Percentiles rank a stretch among this genome's conserved stretches.
phyloP scores from a whole-genome alignment of 2,113 vertebrate species.

The Mirounga angustirostris region DNA sequence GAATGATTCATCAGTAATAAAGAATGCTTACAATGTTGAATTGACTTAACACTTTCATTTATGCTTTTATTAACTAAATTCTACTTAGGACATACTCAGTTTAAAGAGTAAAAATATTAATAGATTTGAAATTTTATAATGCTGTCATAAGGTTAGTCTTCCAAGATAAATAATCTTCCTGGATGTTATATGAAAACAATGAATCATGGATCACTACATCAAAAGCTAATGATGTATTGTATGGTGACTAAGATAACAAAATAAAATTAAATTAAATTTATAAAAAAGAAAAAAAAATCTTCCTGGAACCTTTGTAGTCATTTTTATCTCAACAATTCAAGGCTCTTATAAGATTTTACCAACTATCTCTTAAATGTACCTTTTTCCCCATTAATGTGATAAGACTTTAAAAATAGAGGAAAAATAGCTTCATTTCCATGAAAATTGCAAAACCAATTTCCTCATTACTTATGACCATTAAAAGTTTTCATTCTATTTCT shows the following conservation, averaged over 20 bases:
- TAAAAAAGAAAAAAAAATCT: neutral
- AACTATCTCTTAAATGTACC: neutral
- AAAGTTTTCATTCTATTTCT: conserved; percentile 29
- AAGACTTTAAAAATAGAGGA: neutral
- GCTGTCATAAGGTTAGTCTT: neutral
- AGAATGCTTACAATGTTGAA: neutral
- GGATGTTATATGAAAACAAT: neutral
- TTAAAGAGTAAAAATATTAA: neutral
- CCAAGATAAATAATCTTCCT: neutral
- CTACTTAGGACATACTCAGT: neutral
- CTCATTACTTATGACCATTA: neutral
- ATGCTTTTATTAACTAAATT: neutral
- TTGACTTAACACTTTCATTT: neutral
- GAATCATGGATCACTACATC: too few relatives aligned
- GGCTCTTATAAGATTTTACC: neutral
- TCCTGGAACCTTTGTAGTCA: neutral
- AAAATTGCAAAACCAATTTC: conserved; percentile 52
- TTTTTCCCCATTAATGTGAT: neutral
- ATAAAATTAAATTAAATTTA: too few relatives aligned
- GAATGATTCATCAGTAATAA: neutral
- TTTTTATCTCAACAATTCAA: conserved; percentile 26
- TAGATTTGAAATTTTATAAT: neutral
- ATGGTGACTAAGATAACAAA: too few relatives aligned
- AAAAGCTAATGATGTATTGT: too few relatives aligned
- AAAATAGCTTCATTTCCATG: neutral